phyloP scores from a whole-genome alignment of 2,113 vertebrate genomes.

The Zootoca vivipara region DNA sequence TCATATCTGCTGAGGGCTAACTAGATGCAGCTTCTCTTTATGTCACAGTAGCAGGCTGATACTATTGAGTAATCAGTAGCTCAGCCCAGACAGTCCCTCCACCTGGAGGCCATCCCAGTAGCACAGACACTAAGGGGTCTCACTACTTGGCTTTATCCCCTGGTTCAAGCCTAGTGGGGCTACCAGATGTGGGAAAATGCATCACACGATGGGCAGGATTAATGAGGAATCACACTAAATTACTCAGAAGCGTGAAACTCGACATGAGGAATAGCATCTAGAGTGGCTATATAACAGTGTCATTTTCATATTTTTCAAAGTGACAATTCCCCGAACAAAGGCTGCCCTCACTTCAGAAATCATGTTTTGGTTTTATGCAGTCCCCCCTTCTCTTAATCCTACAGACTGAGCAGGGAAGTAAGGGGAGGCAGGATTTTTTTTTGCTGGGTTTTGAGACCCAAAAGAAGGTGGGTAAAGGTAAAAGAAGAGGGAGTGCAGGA shows the following conservation, averaged over 20 bases:
- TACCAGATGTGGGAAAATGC: no score
- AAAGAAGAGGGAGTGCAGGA: background rate
- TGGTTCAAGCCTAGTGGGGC: background rate
- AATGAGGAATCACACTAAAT: no score
- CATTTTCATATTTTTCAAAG: background rate
- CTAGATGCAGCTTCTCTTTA: background rate
- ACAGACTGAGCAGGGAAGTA: slow-evolving; percentile 63
- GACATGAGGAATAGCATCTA: background rate
- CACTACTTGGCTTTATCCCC: background rate
- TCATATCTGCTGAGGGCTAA: background rate
- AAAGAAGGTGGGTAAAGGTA: no score
- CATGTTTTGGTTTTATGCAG: background rate
- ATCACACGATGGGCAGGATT: no score
- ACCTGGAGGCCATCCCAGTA: no score
- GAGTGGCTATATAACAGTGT: background rate
- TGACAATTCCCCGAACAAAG: background rate
- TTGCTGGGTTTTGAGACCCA: slow-evolving; percentile 28
- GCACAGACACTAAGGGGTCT: background rate
- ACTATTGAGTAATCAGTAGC: background rate
- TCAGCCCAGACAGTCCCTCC: background rate
- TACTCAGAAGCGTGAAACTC: no score
- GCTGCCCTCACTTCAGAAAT: no score
- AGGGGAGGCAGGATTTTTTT: slow-evolving; percentile 48
- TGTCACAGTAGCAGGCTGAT: background rate
- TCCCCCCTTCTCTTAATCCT: slow-evolving; percentile 50